Percentiles rank a stretch among this genome's conserved stretches.
Conservation (phyloP, 2,888 invertebrate species). For the Mechanitis mazaeus region DNA sequence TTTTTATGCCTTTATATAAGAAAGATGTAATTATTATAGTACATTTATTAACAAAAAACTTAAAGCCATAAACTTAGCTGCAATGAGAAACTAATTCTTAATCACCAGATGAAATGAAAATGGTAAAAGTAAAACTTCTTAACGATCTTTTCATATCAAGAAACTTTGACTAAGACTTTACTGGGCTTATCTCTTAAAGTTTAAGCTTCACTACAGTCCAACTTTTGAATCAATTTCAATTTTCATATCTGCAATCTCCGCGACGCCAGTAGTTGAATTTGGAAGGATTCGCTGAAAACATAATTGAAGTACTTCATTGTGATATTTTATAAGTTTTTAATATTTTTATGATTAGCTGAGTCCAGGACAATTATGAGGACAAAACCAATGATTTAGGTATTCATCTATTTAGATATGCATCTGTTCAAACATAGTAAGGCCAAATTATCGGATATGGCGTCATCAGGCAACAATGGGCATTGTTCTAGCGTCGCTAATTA, state of each 20-base stretch:
- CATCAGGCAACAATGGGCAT: conserved; percentile 39
- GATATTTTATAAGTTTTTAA: too few relatives aligned
- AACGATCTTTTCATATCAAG: conserved; percentile 19
- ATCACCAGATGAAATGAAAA: conserved; percentile 10
- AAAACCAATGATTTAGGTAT: too few relatives aligned
- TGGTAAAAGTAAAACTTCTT: conserved; percentile 14
- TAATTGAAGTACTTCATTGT: background rate
- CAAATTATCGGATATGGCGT: conserved; percentile 43
- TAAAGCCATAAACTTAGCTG: conserved; percentile 1
- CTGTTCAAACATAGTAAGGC: conserved; percentile 2
- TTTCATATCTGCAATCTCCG: conserved; percentile 14
- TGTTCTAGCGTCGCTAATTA: conserved; percentile 46
- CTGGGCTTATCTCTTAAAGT: conserved; percentile 18
- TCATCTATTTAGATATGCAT: too few relatives aligned
- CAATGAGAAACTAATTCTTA: conserved; percentile 6
- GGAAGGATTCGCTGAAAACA: background rate
- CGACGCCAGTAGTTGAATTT: background rate
- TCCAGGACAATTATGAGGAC: too few relatives aligned
- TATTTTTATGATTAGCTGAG: too few relatives aligned
- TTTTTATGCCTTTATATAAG: too few relatives aligned
- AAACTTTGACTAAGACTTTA: conserved; percentile 18
- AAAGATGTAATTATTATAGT: too few relatives aligned
- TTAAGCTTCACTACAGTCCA: conserved; percentile 15
- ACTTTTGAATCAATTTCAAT: conserved; percentile 20
- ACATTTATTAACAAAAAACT: conserved; percentile 1